These are phyloP conservation scores for Diorhabda carinulata DNA, from an alignment of 1,140 invertebrate genomes.

Conservation along the genomic window DNA sequence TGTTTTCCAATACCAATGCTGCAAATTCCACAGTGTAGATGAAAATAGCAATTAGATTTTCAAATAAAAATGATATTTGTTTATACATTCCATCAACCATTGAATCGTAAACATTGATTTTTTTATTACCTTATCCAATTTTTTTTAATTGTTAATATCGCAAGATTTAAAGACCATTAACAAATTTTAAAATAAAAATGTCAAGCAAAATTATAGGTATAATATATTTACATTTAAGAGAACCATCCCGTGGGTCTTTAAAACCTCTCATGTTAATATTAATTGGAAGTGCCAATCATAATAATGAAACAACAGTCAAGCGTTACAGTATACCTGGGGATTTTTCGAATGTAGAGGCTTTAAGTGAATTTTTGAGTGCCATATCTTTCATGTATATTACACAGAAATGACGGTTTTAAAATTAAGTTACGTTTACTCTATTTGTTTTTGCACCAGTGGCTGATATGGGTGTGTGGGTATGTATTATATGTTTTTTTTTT, in stretches of 20 bases:
- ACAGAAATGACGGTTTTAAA: neutral
- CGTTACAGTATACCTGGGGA: neutral
- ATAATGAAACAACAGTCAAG: constrained; percentile 6
- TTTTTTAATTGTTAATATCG: constrained; percentile 1
- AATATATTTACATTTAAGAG: neutral
- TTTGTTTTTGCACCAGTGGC: too few species aligned
- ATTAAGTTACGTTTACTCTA: neutral
- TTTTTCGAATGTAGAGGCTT: neutral
- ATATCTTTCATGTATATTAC: neutral
- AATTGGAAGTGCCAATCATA: constrained; percentile 12
- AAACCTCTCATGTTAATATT: constrained; percentile 8
- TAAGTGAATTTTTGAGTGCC: neutral
- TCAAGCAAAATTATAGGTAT: neutral
- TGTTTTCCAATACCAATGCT: too few species aligned
- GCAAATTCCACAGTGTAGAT: too few species aligned
- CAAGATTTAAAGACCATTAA: neutral
- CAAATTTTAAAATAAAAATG: neutral
- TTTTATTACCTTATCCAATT: neutral
- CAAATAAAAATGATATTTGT: too few species aligned
- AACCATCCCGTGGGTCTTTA: constrained; percentile 4
- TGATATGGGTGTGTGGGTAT: too few species aligned
- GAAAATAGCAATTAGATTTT: too few species aligned
- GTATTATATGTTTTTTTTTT: too few species aligned
- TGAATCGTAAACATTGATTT: too few species aligned
- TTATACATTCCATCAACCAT: too few species aligned